These are phyloP conservation scores for Girardinus metallicus DNA, from an alignment of 2,797 vertebrate genomes.

Conservation along the genomic window DNA sequence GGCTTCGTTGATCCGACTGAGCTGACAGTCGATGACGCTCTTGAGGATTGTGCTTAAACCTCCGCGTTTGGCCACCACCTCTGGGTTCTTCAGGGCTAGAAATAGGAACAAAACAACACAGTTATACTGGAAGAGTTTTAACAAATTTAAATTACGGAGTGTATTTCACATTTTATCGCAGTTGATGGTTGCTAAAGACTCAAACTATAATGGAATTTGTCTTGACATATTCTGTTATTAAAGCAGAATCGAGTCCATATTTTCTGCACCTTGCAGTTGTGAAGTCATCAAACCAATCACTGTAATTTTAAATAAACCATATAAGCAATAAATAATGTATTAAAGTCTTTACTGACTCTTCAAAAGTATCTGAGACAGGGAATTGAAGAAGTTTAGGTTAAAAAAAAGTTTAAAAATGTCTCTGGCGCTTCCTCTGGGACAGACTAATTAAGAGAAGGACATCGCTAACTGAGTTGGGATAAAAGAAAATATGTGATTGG, in stretches of 20 bases:
- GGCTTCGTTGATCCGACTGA: slow-evolving; percentile 98
- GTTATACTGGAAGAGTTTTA: too few species aligned
- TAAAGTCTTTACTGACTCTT: background rate
- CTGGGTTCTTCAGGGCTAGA: slow-evolving; percentile 95
- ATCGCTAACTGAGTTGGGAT: background rate
- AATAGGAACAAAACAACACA: background rate
- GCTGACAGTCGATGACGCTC: slow-evolving; percentile 97
- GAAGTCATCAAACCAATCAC: background rate
- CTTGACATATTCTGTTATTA: background rate
- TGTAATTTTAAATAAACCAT: background rate
- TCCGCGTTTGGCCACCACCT: slow-evolving; percentile 94
- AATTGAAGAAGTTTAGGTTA: background rate
- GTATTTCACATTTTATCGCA: background rate
- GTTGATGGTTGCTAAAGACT: background rate
- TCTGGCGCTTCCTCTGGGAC: background rate
- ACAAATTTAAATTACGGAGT: background rate
- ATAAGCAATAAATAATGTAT: background rate
- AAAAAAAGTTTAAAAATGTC: too few species aligned
- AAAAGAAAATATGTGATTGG: background rate
- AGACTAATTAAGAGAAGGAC: too few species aligned
- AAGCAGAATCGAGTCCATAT: background rate
- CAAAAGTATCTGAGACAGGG: background rate
- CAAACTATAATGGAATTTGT: background rate
- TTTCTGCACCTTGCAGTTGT: background rate
- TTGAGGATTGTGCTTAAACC: slow-evolving; percentile 97